Percentiles rank a stretch among this genome's conserved stretches.
Conservation (phyloP, 2,797 vertebrate genomes). For the Tokudaia muenninki region DNA sequence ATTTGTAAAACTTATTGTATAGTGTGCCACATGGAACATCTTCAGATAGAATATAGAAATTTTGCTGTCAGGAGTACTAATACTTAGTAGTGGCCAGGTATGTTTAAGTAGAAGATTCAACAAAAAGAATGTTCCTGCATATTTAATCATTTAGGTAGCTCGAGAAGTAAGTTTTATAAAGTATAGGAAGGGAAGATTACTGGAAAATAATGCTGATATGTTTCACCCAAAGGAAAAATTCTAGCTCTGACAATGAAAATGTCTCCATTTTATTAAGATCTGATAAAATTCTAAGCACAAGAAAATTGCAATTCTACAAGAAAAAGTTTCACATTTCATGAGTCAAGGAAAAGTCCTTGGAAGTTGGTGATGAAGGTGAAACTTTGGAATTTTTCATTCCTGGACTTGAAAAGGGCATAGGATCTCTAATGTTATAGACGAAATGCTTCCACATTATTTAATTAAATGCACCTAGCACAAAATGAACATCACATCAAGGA, state of each 20-base stretch:
- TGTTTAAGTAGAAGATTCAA: conserved; percentile 2
- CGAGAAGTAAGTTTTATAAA: background rate
- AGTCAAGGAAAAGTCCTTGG: background rate
- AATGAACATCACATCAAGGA: background rate
- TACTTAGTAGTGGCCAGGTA: background rate
- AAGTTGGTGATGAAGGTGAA: background rate
- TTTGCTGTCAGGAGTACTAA: conserved; percentile 27
- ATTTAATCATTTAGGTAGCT: conserved; percentile 2
- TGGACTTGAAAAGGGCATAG: background rate
- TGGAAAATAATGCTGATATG: conserved; percentile 1
- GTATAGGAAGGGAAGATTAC: background rate
- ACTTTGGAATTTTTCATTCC: background rate
- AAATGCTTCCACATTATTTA: background rate
- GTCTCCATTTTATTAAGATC: background rate
- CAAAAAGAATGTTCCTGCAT: background rate
- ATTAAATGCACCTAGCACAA: conserved; percentile 11
- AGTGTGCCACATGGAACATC: background rate
- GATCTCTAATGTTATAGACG: background rate
- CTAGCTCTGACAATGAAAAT: background rate
- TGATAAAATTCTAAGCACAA: background rate
- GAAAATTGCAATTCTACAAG: background rate
- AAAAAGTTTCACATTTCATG: background rate
- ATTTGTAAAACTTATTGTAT: conserved; percentile 6
- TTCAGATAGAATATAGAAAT: background rate
- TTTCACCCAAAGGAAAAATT: background rate